Evolutionary conservation across 2,888 invertebrate species (phyloP).

Genomic region (Smittia aterrima): DNA sequence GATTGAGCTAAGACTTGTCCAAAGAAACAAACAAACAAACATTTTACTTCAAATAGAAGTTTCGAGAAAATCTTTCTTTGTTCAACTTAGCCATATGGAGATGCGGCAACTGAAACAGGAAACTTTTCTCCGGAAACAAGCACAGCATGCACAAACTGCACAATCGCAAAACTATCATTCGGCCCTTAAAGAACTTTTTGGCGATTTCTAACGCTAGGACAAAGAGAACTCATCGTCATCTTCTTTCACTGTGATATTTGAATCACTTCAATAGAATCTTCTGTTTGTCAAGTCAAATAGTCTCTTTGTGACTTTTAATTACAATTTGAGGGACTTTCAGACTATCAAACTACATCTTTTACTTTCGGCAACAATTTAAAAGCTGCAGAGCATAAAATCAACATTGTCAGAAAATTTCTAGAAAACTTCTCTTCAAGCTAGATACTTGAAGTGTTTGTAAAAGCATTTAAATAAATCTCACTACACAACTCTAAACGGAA

Average conservation of each 20-base stretch:
- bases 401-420: conserved; percentile 18
- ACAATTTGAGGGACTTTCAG: too few species aligned
- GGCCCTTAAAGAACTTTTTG: neutral
- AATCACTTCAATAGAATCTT: neutral
- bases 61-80: neutral
- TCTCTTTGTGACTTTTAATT: neutral
- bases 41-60: neutral
- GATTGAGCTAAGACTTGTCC: conserved; percentile 17
- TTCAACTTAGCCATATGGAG: neutral
- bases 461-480: neutral
- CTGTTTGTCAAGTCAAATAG: neutral
- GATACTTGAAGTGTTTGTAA: neutral
- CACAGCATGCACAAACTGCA: neutral
- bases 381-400: conserved; percentile 23
- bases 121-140: neutral
- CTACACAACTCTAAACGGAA: neutral
- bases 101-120: neutral
- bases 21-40: neutral
- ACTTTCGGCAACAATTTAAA: conserved; percentile 2
- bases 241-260: conserved; percentile 2
- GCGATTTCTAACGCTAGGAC: neutral
- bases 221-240: neutral
- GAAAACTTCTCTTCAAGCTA: neutral
- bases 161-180: neutral
- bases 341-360: too few species aligned